Base-by-base conservation (phyloP, 2,888 invertebrate species). In the Platycnemis pennipes region DNA sequence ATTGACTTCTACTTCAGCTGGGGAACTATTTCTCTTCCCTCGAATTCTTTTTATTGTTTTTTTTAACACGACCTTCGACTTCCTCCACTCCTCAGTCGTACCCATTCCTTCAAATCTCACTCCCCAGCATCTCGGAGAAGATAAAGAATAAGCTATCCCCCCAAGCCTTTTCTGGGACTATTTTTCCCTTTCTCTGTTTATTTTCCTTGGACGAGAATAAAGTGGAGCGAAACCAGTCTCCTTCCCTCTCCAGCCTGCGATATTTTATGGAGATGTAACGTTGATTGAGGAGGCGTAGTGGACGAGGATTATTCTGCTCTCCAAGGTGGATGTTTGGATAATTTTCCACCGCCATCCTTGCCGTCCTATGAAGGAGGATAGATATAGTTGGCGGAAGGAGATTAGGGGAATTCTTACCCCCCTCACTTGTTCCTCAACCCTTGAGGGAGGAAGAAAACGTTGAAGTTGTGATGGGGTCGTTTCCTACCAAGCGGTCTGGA, bases 1-100 rank as follows among this genome's bases (percentile, higher is more conserved):
- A 77, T 77, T 77, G 77, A 77, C 77, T 77, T 37, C 77, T 31
- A 77, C 77, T 37, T 77, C 77, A 37, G 77, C 77, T 77, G 31
- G 77, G 77, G 77, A 77, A 77, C 77, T 77, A 77, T 77, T 77
- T 77, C 77, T 5, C 37, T 77, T 77, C 11, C 37, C 37, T 11
- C 77, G 31, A 37, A 77, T 77, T 37, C 31, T 37, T 16, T 37
- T 16, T 2, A 5, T 77, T 31, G 31, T 77, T 77, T 37, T 31
- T 37, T 77, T 77, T 37, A 11, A 31, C 13, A 0, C 31, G 37
- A 31, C 16, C 37, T 37, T 1, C 77, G 37, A 77, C 22, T n/a
- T 37, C 37, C 69, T 77, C 37, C 77, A 63, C 1, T n/a, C n/a
- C n/a, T n/a, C 49, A 69, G 31, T 69, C 31, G 31, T n/a, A 11